phyloP scores from a whole-genome alignment of 2,797 vertebrate genomes.

The Falco concolor region DNA sequence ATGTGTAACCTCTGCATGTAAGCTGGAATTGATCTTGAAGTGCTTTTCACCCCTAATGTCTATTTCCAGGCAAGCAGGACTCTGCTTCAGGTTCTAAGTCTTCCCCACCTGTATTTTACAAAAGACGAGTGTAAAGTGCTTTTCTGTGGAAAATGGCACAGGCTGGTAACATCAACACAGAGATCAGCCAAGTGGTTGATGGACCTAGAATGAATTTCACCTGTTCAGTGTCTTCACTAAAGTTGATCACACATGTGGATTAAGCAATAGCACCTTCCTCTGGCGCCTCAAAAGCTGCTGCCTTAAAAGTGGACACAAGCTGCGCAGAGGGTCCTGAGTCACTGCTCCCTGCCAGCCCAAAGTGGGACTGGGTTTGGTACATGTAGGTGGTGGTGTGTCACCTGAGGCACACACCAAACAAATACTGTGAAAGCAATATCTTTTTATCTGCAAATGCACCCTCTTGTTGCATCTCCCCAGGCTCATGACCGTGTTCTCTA shows the following conservation, averaged over 20 bases:
- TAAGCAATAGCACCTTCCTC: not conserved
- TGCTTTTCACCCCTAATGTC: not conserved
- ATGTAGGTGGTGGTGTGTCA: not conserved
- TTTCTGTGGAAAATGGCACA: not conserved
- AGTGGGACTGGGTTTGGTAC: not conserved
- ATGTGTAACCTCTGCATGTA: not conserved
- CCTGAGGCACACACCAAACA: not conserved
- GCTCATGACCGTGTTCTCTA: not conserved
- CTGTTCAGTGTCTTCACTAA: not conserved
- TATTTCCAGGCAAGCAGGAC: not conserved
- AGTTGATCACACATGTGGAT: not conserved
- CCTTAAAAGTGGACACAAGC: not conserved
- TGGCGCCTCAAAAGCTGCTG: not conserved
- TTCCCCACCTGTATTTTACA: not conserved
- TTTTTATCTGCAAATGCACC: not conserved
- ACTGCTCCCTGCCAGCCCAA: not conserved
- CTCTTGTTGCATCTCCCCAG: not conserved
- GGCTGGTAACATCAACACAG: not conserved
- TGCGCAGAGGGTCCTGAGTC: not conserved
- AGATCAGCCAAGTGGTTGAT: not conserved
- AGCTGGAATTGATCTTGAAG: not conserved
- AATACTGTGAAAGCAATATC: not conserved
- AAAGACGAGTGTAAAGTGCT: not conserved
- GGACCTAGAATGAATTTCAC: not conserved
- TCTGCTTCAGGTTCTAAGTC: not conserved